Conservation (phyloP, 2,888 invertebrate species). For the Sarcophaga subvicina region DNA sequence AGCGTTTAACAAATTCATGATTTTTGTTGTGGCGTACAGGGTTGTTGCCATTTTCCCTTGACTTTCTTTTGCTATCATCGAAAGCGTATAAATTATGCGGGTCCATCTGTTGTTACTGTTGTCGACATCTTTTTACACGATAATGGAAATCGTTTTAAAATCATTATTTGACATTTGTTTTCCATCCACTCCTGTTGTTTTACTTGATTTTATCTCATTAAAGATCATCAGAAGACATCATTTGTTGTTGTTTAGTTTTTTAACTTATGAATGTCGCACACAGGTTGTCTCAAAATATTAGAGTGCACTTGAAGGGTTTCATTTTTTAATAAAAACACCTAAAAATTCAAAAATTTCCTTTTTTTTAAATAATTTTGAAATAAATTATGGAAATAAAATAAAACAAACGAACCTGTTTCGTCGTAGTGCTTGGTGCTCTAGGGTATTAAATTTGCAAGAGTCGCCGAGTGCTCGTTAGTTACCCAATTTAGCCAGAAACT, state of each 20-base stretch:
- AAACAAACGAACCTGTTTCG: too few relatives aligned
- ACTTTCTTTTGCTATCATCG: not conserved
- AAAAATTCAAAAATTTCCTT: too few relatives aligned
- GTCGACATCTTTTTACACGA: constrained; percentile 23
- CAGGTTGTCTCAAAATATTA: too few relatives aligned
- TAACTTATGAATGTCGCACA: not conserved
- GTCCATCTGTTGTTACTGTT: constrained; percentile 28
- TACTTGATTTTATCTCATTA: constrained; percentile 64
- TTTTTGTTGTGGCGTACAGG: not conserved
- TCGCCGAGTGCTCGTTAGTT: too few relatives aligned
- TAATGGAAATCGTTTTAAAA: constrained; percentile 46
- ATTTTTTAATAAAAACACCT: too few relatives aligned
- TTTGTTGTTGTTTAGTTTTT: constrained; percentile 9
- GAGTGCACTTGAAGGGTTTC: too few relatives aligned
- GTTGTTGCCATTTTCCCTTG: constrained; percentile 4
- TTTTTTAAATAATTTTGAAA: too few relatives aligned
- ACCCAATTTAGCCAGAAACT: too few relatives aligned
- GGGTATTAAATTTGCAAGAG: too few relatives aligned
- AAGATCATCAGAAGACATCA: constrained; percentile 51
- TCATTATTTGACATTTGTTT: constrained; percentile 56
- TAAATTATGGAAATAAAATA: too few relatives aligned
- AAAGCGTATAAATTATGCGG: constrained; percentile 38
- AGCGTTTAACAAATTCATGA: not conserved
- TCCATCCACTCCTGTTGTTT: constrained; percentile 28
- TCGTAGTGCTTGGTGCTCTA: too few relatives aligned